Base-by-base conservation (phyloP, 2,113 vertebrate genomes). In the Pagrus major region DNA sequence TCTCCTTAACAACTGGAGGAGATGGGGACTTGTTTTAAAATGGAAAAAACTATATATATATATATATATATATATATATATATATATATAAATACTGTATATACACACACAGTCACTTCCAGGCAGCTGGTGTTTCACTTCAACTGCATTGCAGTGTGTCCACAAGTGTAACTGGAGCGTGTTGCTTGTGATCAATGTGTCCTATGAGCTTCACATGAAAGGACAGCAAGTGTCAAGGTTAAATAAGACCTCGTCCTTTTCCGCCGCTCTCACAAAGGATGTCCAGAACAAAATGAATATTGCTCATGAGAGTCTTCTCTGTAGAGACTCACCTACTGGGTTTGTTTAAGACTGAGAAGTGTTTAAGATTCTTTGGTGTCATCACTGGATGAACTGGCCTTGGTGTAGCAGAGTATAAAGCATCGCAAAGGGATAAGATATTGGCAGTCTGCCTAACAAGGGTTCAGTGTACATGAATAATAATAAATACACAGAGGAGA, bases 111-210 rank as follows among this genome's bases (percentile, higher is more conserved):
- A 9, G 39, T 68, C 46, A 20, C 7, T 9, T 55, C 42, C 11
- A 3, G 67, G 78, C 81, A 82, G 81, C 85, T 68, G 37, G 35
- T 69, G 61, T 88, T 89, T 89, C 76, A 66, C 59, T 52, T 33
- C 10, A 67, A 74, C 92, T 92, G 94, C 94, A 95, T 90, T 95
- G 94, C 94, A 94, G 94, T 82, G 85, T 56, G 77, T 80, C 83
- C 81, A 92, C 87, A 85, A 89, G 88, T 91, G 93, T 90, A 91
- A 90, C 33, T 66, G 82, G 83, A 93, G 92, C 82, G 86, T 85
- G 76, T 69, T 76, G 69, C 65, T 59, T n/a, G 27, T 31, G 51
- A 72, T 37, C 58, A 18, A 44, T 73, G 27, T 37, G 76, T 83
- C 73, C 77, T 71, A 25, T 76, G 64, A 85, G 83, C 73, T 77